Percentiles rank a stretch among this genome's conserved stretches.
phyloP scores from a whole-genome alignment of 2,888 invertebrate species.

The Noctuana brunneofusca region DNA sequence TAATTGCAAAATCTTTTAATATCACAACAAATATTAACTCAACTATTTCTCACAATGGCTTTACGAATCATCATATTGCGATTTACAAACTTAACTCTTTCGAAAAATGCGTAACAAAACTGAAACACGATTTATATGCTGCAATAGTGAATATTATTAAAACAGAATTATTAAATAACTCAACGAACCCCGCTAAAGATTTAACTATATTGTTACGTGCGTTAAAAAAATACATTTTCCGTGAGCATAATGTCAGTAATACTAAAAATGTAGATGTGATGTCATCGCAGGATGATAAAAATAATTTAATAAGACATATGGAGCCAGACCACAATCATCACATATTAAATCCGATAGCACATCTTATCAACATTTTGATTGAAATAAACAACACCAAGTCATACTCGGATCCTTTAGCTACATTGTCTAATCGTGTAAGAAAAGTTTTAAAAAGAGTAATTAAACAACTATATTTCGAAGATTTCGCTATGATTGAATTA shows the following conservation, averaged over 20 bases:
- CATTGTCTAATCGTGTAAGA: conserved; percentile 47
- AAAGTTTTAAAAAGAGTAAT: conserved; percentile 56
- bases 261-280: conserved; percentile 45
- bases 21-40: conserved; percentile 1
- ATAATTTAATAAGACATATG: conserved; percentile 29
- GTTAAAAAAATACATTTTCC: conserved; percentile 53
- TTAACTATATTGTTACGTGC: conserved; percentile 51
- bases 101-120: conserved; percentile 51
- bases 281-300: conserved; percentile 23
- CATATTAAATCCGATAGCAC: conserved; percentile 36
- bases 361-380: conserved; percentile 51
- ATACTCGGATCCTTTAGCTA: conserved; percentile 44
- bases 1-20: conserved; percentile 18
- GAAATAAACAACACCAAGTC: conserved; percentile 45
- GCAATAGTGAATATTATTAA: conserved; percentile 53
- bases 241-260: conserved; percentile 21
- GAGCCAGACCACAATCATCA: conserved; percentile 13
- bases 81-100: conserved; percentile 21
- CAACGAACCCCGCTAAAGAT: conserved; percentile 47
- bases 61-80: conserved; percentile 21
- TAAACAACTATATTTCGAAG: conserved; percentile 47
- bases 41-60: neutral
- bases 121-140: conserved; percentile 61
- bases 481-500: conserved; percentile 41
- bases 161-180: conserved; percentile 49